These are phyloP conservation scores for Sinocyclocheilus rhinocerous DNA, from an alignment of 2,113 vertebrate species.

Conservation along the genomic window DNA sequence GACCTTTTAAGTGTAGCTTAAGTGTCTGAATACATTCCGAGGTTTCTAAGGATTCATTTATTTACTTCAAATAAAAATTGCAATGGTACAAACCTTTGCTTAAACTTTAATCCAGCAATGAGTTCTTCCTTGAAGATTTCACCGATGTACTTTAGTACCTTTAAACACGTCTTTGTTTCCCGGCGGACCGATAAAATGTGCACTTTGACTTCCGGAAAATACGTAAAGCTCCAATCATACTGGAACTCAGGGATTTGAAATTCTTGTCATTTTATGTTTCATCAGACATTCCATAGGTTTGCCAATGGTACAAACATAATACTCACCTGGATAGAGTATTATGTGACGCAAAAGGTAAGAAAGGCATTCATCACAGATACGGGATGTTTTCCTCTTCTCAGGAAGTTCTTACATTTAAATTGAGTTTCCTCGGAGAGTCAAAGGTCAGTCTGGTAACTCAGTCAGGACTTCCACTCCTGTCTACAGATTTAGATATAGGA, in stretches of 20 bases:
- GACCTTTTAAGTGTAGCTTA: neutral
- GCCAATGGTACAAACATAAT: too few species aligned
- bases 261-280: neutral
- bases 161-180: neutral
- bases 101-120: neutral
- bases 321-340: slow-evolving; percentile 27
- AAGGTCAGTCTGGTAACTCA: slow-evolving; percentile 16
- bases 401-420: slow-evolving; percentile 30
- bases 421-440: slow-evolving; percentile 16
- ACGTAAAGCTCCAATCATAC: neutral
- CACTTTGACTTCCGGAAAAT: neutral
- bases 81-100: neutral
- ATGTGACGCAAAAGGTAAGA: neutral
- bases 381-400: slow-evolving; percentile 38
- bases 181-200: neutral
- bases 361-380: neutral
- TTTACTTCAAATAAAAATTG: too few species aligned
- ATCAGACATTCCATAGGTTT: neutral
- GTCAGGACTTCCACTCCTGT: slow-evolving; percentile 37
- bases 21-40: neutral
- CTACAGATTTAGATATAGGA: slow-evolving; percentile 40
- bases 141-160: neutral
- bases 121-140: neutral
- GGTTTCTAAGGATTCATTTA: too few species aligned
- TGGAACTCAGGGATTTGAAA: slow-evolving; percentile 39